Percentiles rank a stretch among this genome's conserved stretches.
phyloP scores from a whole-genome alignment of 2,797 vertebrate genomes.

The Hirundo rustica region DNA sequence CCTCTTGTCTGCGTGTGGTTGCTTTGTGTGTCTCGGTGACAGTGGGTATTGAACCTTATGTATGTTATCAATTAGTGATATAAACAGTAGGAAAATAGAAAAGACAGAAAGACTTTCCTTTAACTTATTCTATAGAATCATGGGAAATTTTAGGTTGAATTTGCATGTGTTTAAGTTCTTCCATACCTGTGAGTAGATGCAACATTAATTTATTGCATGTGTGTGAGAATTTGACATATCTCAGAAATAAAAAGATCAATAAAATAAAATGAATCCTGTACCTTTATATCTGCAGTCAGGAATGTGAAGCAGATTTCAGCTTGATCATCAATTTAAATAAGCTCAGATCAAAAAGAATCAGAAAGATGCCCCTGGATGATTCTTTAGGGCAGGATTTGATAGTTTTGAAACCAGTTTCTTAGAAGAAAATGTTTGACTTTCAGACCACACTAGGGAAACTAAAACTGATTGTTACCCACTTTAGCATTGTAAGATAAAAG shows the following conservation, averaged over 20 bases:
- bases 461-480: not conserved
- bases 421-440: not conserved
- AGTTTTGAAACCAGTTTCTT: not conserved
- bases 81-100: not conserved
- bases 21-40: too few relatives aligned
- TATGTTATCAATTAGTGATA: not conserved
- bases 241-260: not conserved
- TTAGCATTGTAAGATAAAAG: not conserved
- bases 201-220: not conserved
- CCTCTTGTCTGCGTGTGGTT: too few relatives aligned
- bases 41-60: not conserved
- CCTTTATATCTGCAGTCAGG: not conserved
- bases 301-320: not conserved
- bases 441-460: not conserved
- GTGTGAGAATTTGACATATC: not conserved
- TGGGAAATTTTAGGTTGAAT: not conserved
- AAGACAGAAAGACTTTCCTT: not conserved
- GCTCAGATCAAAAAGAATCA: not conserved
- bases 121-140: not conserved
- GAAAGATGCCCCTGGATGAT: not conserved
- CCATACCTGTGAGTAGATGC: not conserved
- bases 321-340: not conserved
- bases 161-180: not conserved
- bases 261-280: not conserved
- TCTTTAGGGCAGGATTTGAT: not conserved